Conservation (phyloP, 2,888 invertebrate genomes). For the Macaria notata region DNA sequence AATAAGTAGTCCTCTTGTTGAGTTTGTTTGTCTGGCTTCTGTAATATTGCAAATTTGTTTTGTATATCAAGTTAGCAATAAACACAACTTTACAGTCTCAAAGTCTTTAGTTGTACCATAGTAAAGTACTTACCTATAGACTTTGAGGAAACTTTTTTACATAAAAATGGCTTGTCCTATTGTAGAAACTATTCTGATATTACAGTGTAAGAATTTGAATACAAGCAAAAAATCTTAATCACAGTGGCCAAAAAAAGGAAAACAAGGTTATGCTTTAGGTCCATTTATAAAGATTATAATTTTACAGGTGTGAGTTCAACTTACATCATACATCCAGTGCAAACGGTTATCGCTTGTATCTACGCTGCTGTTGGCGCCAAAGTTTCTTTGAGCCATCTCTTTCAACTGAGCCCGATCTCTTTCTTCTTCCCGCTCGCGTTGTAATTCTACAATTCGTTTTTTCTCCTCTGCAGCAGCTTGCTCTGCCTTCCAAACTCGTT, state of each 20-base stretch:
- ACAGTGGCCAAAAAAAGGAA: no score
- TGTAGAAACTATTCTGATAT: no score
- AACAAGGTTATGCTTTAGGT: no score
- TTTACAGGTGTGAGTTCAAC: background rate
- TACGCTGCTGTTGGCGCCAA: slow-evolving; percentile 45
- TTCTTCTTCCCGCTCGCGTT: slow-evolving; percentile 86
- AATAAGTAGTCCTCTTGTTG: slow-evolving; percentile 95
- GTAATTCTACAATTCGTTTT: slow-evolving; percentile 85
- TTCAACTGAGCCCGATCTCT: slow-evolving; percentile 85
- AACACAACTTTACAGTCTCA: no score
- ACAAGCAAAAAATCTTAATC: no score
- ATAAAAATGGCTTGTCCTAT: no score
- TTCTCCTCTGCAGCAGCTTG: slow-evolving; percentile 87
- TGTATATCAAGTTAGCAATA: no score
- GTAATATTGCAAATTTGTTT: slow-evolving; percentile 33
- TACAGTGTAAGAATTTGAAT: no score
- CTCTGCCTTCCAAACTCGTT: slow-evolving; percentile 90
- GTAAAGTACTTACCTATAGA: no score
- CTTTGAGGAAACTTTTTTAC: no score
- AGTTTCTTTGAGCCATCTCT: slow-evolving; percentile 81
- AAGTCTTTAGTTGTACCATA: no score
- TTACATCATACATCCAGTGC: slow-evolving; percentile 93
- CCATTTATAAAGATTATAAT: no score
- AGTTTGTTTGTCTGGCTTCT: slow-evolving; percentile 83
- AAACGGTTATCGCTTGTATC: slow-evolving; percentile 82